phyloP scores from a whole-genome alignment of 2,888 invertebrate species.

The Chirona hameri region DNA sequence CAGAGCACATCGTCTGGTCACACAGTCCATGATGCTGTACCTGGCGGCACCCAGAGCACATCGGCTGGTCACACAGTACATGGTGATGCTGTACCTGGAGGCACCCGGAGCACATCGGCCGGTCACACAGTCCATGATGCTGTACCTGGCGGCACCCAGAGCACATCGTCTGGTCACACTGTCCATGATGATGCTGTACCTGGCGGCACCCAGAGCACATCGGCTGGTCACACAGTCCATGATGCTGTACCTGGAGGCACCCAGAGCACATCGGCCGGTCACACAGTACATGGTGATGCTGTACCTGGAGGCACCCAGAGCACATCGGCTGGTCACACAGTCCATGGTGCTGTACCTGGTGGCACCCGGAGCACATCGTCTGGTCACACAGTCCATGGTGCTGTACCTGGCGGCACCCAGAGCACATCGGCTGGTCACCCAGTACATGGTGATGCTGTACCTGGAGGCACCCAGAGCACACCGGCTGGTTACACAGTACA shows the following conservation, averaged over 20 bases:
- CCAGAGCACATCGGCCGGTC: not conserved
- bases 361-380: conserved; percentile 14
- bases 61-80: no score
- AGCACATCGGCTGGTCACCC: conserved; percentile 47
- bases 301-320: conserved; percentile 54
- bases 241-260: conserved; percentile 58
- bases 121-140: conserved; percentile 61
- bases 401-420: conserved; percentile 57
- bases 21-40: conserved; percentile 66
- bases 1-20: not conserved
- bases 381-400: conserved; percentile 58
- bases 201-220: conserved; percentile 44
- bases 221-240: conserved; percentile 54
- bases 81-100: conserved; percentile 61
- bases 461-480: conserved; percentile 48
- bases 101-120: not conserved
- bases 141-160: conserved; percentile 55
- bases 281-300: no score
- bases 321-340: no score
- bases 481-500: no score
- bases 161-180: not conserved
- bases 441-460: conserved; percentile 63
- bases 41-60: conserved; percentile 48
- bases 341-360: conserved; percentile 64
- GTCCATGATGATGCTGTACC: conserved; percentile 66